Evolutionary conservation across 2,113 vertebrate genomes (phyloP).

Genomic region (Oophaga pumilio): DNA sequence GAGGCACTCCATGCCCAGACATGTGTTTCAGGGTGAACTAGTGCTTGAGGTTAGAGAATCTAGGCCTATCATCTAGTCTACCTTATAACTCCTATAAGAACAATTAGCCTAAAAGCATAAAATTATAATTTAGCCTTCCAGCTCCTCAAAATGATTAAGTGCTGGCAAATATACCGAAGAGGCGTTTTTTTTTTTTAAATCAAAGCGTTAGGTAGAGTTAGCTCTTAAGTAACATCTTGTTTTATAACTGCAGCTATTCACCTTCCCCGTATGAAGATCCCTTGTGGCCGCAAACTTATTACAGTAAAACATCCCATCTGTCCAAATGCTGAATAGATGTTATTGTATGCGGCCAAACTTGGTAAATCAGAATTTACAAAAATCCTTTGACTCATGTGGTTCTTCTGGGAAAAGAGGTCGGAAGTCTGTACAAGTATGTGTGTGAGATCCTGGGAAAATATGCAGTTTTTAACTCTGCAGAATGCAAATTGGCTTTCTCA

Average conservation of each 20-base stretch:
- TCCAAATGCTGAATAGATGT: constrained; percentile 54
- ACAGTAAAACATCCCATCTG: constrained; percentile 51
- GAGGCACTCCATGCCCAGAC: too few relatives aligned
- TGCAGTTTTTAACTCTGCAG: constrained; percentile 49
- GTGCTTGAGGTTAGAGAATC: not conserved
- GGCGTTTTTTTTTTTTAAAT: constrained; percentile 12
- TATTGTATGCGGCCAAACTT: constrained; percentile 53
- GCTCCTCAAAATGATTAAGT: constrained; percentile 10
- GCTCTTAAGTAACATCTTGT: constrained; percentile 48
- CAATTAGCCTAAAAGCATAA: constrained; percentile 9
- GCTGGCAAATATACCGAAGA: constrained; percentile 1
- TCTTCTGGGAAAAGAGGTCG: constrained; percentile 59
- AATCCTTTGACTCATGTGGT: constrained; percentile 58
- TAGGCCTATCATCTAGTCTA: not conserved
- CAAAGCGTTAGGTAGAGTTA: constrained; percentile 14
- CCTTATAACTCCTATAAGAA: not conserved
- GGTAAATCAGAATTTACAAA: constrained; percentile 54
- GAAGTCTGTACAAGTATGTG: constrained; percentile 57
- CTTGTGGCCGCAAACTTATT: constrained; percentile 43
- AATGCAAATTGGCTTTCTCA: constrained; percentile 56
- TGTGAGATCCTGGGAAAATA: constrained; percentile 58
- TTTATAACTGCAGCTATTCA: constrained; percentile 34
- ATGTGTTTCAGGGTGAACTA: not conserved
- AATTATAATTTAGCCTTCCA: not conserved
- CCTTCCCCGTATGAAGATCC: constrained; percentile 38